A percentile compares a stretch with the other conserved stretches of the same genome.
phyloP scores from a whole-genome alignment of 2,888 invertebrate genomes.

The Cyaniris semiargus region DNA sequence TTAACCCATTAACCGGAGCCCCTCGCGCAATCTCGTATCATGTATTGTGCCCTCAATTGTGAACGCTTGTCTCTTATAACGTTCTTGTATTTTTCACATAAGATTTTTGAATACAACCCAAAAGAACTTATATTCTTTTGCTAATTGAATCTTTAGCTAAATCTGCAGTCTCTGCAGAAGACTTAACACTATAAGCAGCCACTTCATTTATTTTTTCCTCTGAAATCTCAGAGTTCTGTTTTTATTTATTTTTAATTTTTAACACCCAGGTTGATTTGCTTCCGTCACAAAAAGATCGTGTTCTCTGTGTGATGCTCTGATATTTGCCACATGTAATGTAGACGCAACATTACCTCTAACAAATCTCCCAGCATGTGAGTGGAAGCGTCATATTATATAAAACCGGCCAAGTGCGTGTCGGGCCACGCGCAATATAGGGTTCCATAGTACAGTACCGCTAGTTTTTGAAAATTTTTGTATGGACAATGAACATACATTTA shows the following conservation, averaged over 20 bases:
- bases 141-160: background rate
- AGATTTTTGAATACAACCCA: background rate
- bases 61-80: background rate
- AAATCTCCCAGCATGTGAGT: slow-evolving; percentile 35
- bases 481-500: too few relatives aligned
- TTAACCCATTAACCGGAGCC: slow-evolving; percentile 56
- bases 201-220: background rate
- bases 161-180: background rate
- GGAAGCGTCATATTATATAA: slow-evolving; percentile 35
- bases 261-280: background rate
- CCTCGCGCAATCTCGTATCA: slow-evolving; percentile 45
- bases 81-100: background rate
- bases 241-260: too few relatives aligned
- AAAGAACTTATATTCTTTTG: too few relatives aligned
- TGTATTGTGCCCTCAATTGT: slow-evolving; percentile 30
- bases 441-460: too few relatives aligned
- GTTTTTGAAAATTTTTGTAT: too few relatives aligned
- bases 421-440: too few relatives aligned
- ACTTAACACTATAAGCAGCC: background rate
- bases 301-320: background rate
- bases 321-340: slow-evolving; percentile 3
- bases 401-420: too few relatives aligned
- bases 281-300: background rate
- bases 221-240: background rate
- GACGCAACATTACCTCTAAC: slow-evolving; percentile 32